These are phyloP conservation scores for Ictidomys tridecemlineatus DNA, from an alignment of 2,113 vertebrate species.

Conservation along the genomic window DNA sequence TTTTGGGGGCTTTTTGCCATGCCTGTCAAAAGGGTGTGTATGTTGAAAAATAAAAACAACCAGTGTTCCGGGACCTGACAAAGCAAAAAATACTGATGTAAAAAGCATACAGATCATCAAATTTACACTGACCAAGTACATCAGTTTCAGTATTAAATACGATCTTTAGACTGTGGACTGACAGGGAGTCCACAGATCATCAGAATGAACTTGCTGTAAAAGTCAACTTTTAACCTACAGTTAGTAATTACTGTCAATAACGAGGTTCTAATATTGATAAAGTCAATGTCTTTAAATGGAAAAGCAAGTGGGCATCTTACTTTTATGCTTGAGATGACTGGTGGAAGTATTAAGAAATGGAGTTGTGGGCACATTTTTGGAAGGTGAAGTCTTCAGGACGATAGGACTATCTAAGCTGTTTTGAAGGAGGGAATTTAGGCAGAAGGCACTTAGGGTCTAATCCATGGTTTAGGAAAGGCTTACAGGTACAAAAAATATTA, in stretches of 20 bases:
- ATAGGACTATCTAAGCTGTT: not conserved
- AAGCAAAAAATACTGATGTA: not conserved
- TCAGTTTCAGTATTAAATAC: not conserved
- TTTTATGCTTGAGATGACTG: not conserved
- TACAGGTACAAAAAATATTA: not conserved
- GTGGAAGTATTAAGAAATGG: not conserved
- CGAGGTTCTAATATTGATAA: not conserved
- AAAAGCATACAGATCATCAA: not conserved
- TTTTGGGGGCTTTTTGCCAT: not conserved
- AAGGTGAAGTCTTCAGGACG: slow-evolving; percentile 30
- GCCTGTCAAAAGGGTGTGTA: not conserved
- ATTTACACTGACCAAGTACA: not conserved
- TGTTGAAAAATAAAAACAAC: slow-evolving; percentile 14
- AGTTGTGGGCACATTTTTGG: not conserved
- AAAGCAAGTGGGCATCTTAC: not conserved
- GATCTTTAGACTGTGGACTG: not conserved
- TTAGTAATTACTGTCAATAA: not conserved
- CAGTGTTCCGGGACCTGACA: not conserved
- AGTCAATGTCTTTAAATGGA: slow-evolving; percentile 1
- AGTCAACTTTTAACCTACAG: not conserved
- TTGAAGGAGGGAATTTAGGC: not conserved
- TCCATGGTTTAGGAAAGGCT: slow-evolving; percentile 1
- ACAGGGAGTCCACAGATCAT: not conserved
- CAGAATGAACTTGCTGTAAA: not conserved
- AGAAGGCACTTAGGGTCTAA: not conserved